These are phyloP conservation scores for Zygogramma bicolorata DNA, from an alignment of 2,888 invertebrate genomes.

Conservation along the genomic window DNA sequence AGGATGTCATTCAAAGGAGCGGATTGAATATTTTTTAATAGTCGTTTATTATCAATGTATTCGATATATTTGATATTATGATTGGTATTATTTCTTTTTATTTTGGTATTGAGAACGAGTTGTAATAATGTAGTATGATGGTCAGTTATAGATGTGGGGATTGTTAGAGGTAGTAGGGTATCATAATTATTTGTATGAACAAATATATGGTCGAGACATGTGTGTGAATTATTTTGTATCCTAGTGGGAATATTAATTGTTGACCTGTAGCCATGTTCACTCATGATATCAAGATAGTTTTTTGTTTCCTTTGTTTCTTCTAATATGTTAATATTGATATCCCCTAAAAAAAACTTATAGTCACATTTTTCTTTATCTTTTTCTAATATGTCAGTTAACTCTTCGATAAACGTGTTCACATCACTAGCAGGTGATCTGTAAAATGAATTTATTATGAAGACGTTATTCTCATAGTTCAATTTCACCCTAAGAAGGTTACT, in stretches of 20 bases:
- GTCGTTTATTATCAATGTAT: background rate
- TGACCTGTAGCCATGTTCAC: background rate
- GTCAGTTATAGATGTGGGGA: background rate
- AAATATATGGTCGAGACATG: background rate
- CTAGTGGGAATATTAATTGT: background rate
- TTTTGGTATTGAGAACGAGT: background rate
- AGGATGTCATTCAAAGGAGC: background rate
- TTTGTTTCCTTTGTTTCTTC: background rate
- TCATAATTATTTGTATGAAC: background rate
- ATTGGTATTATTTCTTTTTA: background rate
- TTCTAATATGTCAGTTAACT: background rate
- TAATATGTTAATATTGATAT: background rate
- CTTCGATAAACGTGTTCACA: background rate
- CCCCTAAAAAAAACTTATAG: background rate
- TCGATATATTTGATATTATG: background rate
- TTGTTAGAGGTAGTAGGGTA: background rate
- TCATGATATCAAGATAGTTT: background rate
- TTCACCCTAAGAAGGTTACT: background rate
- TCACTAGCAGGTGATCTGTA: constrained; percentile 14
- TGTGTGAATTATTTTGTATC: background rate
- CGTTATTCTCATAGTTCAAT: constrained; percentile 1
- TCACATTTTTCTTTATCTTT: background rate
- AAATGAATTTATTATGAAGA: constrained; percentile 7
- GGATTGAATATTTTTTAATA: background rate
- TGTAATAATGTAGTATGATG: background rate